phyloP scores from a whole-genome alignment of 2,797 vertebrate genomes.

The Aeoliscus strigatus region DNA sequence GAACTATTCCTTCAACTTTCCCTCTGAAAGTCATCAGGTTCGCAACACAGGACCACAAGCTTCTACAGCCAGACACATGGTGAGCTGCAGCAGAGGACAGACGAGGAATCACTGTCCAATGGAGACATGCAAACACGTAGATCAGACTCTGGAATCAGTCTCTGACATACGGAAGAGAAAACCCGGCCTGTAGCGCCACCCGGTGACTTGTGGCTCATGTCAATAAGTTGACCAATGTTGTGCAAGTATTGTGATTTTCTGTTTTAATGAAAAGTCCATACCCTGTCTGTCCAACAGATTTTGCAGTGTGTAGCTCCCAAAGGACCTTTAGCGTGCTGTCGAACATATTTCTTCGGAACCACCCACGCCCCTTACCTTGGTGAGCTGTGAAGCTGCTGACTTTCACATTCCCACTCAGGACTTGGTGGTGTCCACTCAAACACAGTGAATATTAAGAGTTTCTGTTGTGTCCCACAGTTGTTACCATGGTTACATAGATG shows the following conservation, averaged over 20 bases:
- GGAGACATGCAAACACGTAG: too few relatives aligned
- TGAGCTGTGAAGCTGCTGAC: constrained; percentile 57
- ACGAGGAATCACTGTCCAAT: neutral
- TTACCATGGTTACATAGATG: too few relatives aligned
- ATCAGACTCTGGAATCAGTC: neutral
- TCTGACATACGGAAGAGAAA: neutral
- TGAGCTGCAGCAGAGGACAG: constrained; percentile 72
- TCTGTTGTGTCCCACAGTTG: too few relatives aligned
- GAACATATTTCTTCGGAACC: constrained; percentile 94
- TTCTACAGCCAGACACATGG: constrained; percentile 88
- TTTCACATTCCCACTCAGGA: neutral
- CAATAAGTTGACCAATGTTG: too few relatives aligned
- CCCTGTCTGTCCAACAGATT: constrained; percentile 67
- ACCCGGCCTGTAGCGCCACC: constrained; percentile 23
- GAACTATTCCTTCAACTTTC: constrained; percentile 89
- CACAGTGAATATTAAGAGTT: too few relatives aligned
- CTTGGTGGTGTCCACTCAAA: too few relatives aligned
- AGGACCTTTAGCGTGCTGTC: constrained; percentile 88
- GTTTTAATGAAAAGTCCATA: constrained; percentile 1
- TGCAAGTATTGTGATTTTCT: neutral
- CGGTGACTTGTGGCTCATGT: too few relatives aligned
- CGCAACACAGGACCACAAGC: constrained; percentile 84
- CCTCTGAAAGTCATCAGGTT: constrained; percentile 92
- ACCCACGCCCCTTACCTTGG: constrained; percentile 89
- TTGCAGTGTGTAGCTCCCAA: constrained; percentile 94